Evolutionary conservation across 1,140 invertebrate species (phyloP).

Genomic region (Maniola jurtina): DNA sequence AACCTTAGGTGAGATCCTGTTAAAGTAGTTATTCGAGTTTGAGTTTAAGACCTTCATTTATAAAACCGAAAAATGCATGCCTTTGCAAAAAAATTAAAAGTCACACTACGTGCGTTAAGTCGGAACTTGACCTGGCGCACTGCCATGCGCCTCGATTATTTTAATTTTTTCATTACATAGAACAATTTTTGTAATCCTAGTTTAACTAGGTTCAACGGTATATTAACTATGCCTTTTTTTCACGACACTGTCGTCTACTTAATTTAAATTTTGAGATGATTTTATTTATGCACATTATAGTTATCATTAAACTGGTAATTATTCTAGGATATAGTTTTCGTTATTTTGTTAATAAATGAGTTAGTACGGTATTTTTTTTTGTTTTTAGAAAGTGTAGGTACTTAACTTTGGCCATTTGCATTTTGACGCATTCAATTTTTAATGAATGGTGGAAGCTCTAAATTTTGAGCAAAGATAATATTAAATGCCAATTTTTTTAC

Average conservation of each 20-base stretch:
- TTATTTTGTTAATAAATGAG: constrained; percentile 24
- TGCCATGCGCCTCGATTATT: no score
- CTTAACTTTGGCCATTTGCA: constrained; percentile 43
- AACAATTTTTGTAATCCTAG: no score
- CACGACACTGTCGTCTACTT: constrained; percentile 17
- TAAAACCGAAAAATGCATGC: no score
- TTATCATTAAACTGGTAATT: constrained; percentile 31
- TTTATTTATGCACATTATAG: constrained; percentile 22
- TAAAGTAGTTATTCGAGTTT: no score
- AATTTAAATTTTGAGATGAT: constrained; percentile 25
- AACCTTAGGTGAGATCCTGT: no score
- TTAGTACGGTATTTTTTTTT: constrained; percentile 25
- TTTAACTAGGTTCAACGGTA: no score
- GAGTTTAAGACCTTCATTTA: no score
- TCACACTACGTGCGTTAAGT: no score
- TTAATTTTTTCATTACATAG: no score
- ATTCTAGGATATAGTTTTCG: constrained; percentile 31
- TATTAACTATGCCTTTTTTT: background rate
- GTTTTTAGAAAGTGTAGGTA: constrained; percentile 31
- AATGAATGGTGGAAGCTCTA: constrained; percentile 53
- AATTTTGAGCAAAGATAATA: constrained; percentile 58
- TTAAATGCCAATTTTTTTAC: constrained; percentile 35
- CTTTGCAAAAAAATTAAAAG: background rate
- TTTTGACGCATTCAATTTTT: constrained; percentile 27
- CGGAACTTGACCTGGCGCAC: no score